These are phyloP conservation scores for Thalassophryne amazonica DNA, from an alignment of 2,797 vertebrate genomes.

Conservation along the genomic window DNA sequence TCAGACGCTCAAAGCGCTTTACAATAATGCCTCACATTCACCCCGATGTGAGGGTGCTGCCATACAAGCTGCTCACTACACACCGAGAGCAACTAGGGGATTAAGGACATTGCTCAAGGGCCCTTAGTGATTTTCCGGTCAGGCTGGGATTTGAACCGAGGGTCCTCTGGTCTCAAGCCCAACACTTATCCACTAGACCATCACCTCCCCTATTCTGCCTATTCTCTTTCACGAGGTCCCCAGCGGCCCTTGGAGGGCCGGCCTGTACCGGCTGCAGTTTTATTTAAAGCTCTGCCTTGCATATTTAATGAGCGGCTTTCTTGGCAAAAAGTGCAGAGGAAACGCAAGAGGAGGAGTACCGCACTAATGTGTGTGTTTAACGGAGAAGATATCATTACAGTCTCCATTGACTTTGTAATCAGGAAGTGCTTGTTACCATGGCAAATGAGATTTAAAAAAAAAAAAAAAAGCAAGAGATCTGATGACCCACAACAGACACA, in stretches of 20 bases:
- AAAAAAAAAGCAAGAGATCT: no score
- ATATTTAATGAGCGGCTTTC: slow-evolving; percentile 77
- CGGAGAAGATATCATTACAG: slow-evolving; percentile 45
- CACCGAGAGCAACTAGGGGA: no score
- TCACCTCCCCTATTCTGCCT: slow-evolving; percentile 42
- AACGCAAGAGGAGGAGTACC: slow-evolving; percentile 15
- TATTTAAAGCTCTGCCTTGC: slow-evolving; percentile 75
- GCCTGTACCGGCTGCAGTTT: slow-evolving; percentile 50
- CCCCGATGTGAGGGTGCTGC: no score
- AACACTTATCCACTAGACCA: no score
- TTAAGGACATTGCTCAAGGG: no score
- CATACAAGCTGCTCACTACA: no score
- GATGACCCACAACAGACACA: slow-evolving; percentile 1
- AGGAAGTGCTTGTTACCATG: slow-evolving; percentile 54
- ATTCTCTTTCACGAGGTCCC: slow-evolving; percentile 57
- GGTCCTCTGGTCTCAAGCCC: no score
- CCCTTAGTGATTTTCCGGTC: no score
- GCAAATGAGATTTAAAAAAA: slow-evolving; percentile 38
- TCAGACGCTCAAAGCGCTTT: no score
- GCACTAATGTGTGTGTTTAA: slow-evolving; percentile 68
- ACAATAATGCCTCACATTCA: no score
- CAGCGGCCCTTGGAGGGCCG: slow-evolving; percentile 32
- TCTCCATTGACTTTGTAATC: slow-evolving; percentile 40
- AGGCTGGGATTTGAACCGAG: no score
- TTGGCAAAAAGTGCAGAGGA: slow-evolving; percentile 40